Evolutionary conservation across 2,888 invertebrate species (phyloP), one percentile per base, ranked within the genome.

Genomic region (Heteropelma amictum): DNA sequence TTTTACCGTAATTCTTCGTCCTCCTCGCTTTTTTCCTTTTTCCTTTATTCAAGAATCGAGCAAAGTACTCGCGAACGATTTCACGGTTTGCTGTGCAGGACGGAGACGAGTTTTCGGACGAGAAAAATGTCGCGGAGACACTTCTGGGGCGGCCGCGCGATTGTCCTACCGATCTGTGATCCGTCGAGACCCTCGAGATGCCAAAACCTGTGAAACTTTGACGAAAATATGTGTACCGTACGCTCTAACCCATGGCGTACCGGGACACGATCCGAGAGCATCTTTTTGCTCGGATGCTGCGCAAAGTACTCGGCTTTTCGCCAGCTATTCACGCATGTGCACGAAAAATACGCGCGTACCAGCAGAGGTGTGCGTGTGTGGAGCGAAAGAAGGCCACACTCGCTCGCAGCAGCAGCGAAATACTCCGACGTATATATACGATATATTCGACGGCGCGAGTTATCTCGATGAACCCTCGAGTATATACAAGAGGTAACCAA

Each of bases 391-490:
- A 47, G 65, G 51, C 56, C 54, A 30, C 12, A 35, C 61, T 28
- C 49, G 56, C 64, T n/a, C n/a, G n/a, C n/a, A n/a, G n/a, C n/a
- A n/a, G n/a, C n/a, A n/a, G n/a, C n/a, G n/a, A n/a, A n/a, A n/a
- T n/a, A n/a, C n/a, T n/a, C n/a, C n/a, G n/a, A n/a, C n/a, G n/a
- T 63, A 76, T 17, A 72, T 58, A 51, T 51, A 68, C 26, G 49
- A 40, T 30, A 61, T 33, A 64, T 72, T 76, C 76, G 63, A 54
- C 67, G 38, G 67, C 67, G 28, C 72, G n/a, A n/a, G n/a, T n/a
- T 87, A 87, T 87, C 86, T 87, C 86, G 86, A 87, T 87, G 86
- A 86, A 87, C 86, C 85, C 83, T 81, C 83, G n/a, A 56, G 67
- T 58, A 56, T 19, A 19, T 23, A 84, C 85, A 84, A 84, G 83